Base-by-base conservation (phyloP, 1,140 invertebrate genomes). In the Xylocopa sonorina region DNA sequence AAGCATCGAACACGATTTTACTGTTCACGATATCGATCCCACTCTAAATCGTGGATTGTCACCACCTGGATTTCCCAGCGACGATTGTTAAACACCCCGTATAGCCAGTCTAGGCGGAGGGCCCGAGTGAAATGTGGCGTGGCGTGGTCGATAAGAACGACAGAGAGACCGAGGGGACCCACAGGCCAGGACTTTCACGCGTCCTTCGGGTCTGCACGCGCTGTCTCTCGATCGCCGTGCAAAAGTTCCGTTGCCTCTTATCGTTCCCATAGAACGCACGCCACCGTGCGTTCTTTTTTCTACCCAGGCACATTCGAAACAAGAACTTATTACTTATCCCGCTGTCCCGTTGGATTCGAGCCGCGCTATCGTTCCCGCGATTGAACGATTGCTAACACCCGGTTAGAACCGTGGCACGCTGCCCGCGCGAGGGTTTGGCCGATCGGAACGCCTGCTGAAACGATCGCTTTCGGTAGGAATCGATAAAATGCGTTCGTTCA, bases 81-180 rank as follows among this genome's bases (percentile, higher is more conserved):
- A n/a, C n/a, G n/a, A n/a, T n/a, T n/a, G n/a, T n/a, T n/a, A n/a
- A n/a, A n/a, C n/a, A n/a, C n/a, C n/a, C n/a, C n/a, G n/a, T n/a
- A 77, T 69, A 58, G 41, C 50, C 27, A 24, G 55, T 18, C 41
- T 41, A 48, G 64, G 74, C 53, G 63, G 41, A 48, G 46, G n/a
- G 32, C 27, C 63, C 53, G 53, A 77, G 64, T 77, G 74, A 77
- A 77, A 77, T 77, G 74, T 58, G 64, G 64, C 64, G 58, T 77
- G 58, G 74, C 74, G 12, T 9, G 34, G 51, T 16, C 64, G 74
- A 77, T 77, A 77, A 77, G 51, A 69, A 58, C 74, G 74, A 69
- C 74, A 58, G 21, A 58, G 21, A 57, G 50, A 21, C 51, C 24
- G 14, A 24, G 63, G 43, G 58, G 53, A n/a, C n/a, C 27, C 38